These are phyloP conservation scores for Ectemnius lituratus DNA, from an alignment of 2,888 invertebrate species.

Conservation along the genomic window DNA sequence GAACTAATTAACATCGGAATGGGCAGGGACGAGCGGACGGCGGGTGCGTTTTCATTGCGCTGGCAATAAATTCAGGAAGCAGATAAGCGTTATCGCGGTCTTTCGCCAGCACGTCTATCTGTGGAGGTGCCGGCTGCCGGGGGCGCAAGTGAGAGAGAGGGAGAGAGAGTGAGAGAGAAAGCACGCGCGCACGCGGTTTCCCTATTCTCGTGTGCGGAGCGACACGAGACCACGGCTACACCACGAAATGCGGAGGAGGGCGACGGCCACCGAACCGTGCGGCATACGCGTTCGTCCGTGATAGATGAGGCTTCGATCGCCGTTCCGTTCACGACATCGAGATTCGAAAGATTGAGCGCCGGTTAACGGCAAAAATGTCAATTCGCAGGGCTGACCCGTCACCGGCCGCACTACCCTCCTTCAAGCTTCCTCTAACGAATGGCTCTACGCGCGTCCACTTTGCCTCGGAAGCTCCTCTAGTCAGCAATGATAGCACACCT, in stretches of 20 bases:
- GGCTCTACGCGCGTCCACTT: too few relatives aligned
- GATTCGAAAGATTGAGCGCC: conserved; percentile 40
- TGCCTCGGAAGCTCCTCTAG: too few relatives aligned
- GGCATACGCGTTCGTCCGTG: conserved; percentile 36
- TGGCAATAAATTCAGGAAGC: conserved; percentile 72
- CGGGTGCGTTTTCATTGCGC: conserved; percentile 71
- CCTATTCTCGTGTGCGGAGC: conserved; percentile 53
- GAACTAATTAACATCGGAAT: conserved; percentile 74
- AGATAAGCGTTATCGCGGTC: conserved; percentile 74
- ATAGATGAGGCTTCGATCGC: conserved; percentile 60
- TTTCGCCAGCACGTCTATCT: conserved; percentile 69
- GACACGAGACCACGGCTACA: conserved; percentile 28
- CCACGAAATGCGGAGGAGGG: conserved; percentile 38
- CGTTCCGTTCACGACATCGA: conserved; percentile 25
- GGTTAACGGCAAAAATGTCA: conserved; percentile 29
- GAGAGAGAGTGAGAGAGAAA: too few relatives aligned
- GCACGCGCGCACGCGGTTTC: conserved; percentile 48
- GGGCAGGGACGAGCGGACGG: conserved; percentile 67
- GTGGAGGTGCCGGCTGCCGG: conserved; percentile 4
- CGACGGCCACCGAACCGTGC: neutral
- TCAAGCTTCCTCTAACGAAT: too few relatives aligned
- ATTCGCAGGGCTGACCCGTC: conserved; percentile 33
- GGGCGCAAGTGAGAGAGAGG: neutral
- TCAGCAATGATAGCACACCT: too few relatives aligned
- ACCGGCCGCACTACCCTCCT: too few relatives aligned